Percentiles rank a stretch among this genome's conserved stretches.
phyloP scores from a whole-genome alignment of 2,113 vertebrate genomes.

The Mirounga angustirostris region DNA sequence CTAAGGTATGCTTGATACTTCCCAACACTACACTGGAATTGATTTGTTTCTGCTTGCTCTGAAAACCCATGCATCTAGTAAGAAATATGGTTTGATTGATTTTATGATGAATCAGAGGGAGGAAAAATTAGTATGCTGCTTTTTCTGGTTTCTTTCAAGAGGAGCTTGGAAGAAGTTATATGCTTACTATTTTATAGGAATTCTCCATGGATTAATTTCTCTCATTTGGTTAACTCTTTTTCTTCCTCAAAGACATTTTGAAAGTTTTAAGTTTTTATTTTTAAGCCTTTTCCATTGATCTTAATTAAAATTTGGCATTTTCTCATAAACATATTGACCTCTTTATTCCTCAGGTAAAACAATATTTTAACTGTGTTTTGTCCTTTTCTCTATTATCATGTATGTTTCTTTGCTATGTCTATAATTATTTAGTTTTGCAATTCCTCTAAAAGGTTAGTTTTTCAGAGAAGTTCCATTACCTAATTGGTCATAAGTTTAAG shows the following conservation, averaged over 20 bases:
- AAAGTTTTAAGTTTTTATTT: neutral
- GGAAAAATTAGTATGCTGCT: conserved; percentile 19
- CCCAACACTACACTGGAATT: neutral
- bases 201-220: conserved; percentile 2
- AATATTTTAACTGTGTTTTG: neutral
- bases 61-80: neutral
- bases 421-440: neutral
- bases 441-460: neutral
- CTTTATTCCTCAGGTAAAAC: neutral
- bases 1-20: neutral
- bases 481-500: conserved; percentile 20
- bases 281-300: neutral
- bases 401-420: neutral
- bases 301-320: neutral
- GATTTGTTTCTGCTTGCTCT: conserved; percentile 5
- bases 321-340: neutral
- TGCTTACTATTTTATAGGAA: neutral
- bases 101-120: neutral
- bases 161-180: neutral
- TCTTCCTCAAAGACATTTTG: neutral
- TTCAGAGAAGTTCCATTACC: neutral
- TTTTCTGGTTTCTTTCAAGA: conserved; percentile 52
- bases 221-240: conserved; percentile 7
- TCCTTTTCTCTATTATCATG: neutral
- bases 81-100: conserved; percentile 51